Conservation (phyloP, 2,797 vertebrate species). For the Typhlichthys eigenmanni region DNA sequence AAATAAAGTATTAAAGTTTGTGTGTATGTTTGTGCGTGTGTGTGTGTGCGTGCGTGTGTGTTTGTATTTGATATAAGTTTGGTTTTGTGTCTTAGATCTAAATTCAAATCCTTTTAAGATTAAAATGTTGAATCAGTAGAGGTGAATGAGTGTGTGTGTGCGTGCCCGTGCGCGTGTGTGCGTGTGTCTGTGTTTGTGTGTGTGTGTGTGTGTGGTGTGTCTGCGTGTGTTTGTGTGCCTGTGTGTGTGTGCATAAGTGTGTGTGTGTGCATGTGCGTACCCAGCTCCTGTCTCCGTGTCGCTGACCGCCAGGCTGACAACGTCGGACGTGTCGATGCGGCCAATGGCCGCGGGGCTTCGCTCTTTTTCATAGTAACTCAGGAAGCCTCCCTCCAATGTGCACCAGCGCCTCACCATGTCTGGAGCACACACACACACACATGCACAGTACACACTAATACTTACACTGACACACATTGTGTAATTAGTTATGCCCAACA, state of each 20-base stretch:
- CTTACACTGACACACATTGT: constrained; percentile 8
- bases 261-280: constrained; percentile 38
- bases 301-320: constrained; percentile 77
- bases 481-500: background rate
- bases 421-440: constrained; percentile 63
- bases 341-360: constrained; percentile 80
- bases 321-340: constrained; percentile 73
- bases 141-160: constrained; percentile 7
- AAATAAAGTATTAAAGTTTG: constrained; percentile 15
- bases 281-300: constrained; percentile 71
- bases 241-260: too few species aligned
- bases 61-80: too few species aligned
- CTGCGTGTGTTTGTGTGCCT: too few species aligned
- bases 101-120: too few species aligned
- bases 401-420: constrained; percentile 91
- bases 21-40: background rate
- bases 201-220: too few species aligned
- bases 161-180: background rate
- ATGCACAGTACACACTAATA: constrained; percentile 1
- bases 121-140: too few species aligned
- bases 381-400: constrained; percentile 89
- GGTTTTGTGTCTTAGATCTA: too few species aligned
- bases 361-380: constrained; percentile 93
- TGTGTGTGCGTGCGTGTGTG: background rate
- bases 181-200: too few species aligned